Conservation (phyloP, 2,888 invertebrate species). For the Aromia moschata region DNA sequence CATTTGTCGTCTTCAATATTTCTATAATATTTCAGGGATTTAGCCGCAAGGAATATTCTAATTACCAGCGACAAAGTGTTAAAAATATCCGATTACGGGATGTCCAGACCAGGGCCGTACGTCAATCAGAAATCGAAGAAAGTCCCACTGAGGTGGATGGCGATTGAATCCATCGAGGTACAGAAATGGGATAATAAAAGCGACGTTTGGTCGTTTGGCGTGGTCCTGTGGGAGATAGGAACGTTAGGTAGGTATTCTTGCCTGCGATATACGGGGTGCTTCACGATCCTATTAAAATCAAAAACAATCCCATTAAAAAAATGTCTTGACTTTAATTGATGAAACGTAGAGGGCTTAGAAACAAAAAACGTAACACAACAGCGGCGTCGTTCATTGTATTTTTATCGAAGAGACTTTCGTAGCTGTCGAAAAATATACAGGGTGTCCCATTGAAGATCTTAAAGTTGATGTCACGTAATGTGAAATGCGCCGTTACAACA, state of each 20-base stretch:
- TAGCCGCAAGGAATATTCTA: slow-evolving; percentile 83
- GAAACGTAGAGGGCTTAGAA: no score
- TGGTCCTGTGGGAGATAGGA: slow-evolving; percentile 86
- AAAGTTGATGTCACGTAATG: no score
- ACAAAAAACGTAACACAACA: no score
- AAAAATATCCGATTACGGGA: slow-evolving; percentile 86
- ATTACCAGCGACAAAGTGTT: slow-evolving; percentile 75
- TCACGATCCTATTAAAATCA: no score
- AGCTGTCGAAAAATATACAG: no score
- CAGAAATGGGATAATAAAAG: slow-evolving; percentile 79
- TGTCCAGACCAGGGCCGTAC: slow-evolving; percentile 79
- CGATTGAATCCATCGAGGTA: slow-evolving; percentile 79
- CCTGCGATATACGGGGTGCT: no score
- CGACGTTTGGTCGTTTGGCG: slow-evolving; percentile 86
- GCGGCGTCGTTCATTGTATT: no score
- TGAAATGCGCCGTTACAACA: no score
- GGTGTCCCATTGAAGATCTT: no score
- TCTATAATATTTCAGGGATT: slow-evolving; percentile 67
- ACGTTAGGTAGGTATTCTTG: slow-evolving; percentile 81
- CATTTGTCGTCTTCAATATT: neutral
- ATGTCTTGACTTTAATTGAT: no score
- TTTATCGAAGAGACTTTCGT: no score
- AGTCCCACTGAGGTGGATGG: slow-evolving; percentile 82
- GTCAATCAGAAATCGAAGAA: slow-evolving; percentile 69
- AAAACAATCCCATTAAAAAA: no score